Evolutionary conservation across 2,888 invertebrate species (phyloP), one percentile per base, ranked within the genome.

Genomic region (Andrena dorsata): DNA sequence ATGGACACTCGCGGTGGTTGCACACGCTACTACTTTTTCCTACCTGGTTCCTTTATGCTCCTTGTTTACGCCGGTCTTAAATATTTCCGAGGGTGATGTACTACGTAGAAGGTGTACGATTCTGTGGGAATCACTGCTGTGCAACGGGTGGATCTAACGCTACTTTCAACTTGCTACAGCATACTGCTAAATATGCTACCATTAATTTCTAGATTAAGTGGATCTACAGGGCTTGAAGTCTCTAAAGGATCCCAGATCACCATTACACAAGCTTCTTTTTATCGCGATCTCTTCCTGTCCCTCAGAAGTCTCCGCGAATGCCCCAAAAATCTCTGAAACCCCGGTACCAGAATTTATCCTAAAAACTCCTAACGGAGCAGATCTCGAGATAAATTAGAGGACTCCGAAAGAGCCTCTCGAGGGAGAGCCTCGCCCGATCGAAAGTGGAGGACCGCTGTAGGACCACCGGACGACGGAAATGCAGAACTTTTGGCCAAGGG

Each of bases 21-120:
- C 41, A 1, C 41, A 41, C 41, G 41, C 1, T 16, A 16, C 41
- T 41, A 41, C 41, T 41, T 35, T 30, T 10, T 41, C 78, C 68
- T 77, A 78, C 78, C 78, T 77, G 41, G 10, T 8, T 32, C 16
- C n/a, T 69, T 63, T 41, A 13, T 63, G 26, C 7, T 16, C 16
- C 13, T 32, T 10, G 60, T 69, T 64, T 4, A 26, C 23, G 26
- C 16, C 23, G 20, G n/a, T 20, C 32, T 41, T 32, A 47, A 26
- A 28, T 51, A n/a, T 51, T 8, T 10, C 49, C n/a, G 26, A 7
- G n/a, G 26, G 2, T 26, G 41, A 63, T 41, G 13, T 35, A 20
- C 10, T 35, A 30, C 28, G 4, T 63, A 63, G 10, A 20, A 32
- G 20, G 10, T 4, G 32, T 13, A 20, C n/a, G 32, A 61, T 13